A percentile compares a stretch with the other conserved stretches of the same genome.
Conservation (phyloP, 2,113 vertebrate genomes). For the Otolemur garnettii region DNA sequence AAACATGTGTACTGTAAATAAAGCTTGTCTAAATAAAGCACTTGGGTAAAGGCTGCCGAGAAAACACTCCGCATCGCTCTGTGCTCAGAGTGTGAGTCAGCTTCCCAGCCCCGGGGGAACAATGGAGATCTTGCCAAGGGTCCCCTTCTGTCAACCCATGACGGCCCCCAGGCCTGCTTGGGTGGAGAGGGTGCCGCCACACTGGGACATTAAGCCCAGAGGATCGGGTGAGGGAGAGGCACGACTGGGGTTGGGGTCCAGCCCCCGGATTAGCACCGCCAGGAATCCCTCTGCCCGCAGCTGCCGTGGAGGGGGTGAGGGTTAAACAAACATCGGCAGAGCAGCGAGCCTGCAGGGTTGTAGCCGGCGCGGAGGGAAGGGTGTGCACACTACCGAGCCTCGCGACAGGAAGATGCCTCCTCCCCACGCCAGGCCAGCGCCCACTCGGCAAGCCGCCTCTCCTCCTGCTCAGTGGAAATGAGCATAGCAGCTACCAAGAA, state of each 20-base stretch:
- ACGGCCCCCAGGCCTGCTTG: not conserved
- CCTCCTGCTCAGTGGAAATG: constrained; percentile 34
- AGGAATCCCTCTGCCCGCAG: constrained; percentile 65
- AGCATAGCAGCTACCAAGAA: constrained; percentile 3
- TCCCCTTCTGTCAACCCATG: constrained; percentile 49
- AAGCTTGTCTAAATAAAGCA: constrained; percentile 84
- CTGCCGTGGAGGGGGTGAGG: constrained; percentile 65
- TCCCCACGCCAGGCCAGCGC: not conserved
- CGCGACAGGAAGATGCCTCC: not conserved
- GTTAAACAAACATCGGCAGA: constrained; percentile 86
- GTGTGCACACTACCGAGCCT: not conserved
- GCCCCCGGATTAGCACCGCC: constrained; percentile 47
- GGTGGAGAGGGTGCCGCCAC: not conserved
- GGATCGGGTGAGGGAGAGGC: not conserved
- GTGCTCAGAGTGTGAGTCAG: constrained; percentile 79
- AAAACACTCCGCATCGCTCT: constrained; percentile 75
- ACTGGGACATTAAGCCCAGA: not conserved
- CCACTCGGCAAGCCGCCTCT: constrained; percentile 26
- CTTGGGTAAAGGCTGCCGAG: constrained; percentile 80
- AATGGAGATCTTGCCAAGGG: constrained; percentile 76
- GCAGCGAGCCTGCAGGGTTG: constrained; percentile 74
- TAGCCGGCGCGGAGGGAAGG: not conserved
- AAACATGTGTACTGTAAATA: constrained; percentile 86
- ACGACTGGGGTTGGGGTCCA: constrained; percentile 32
- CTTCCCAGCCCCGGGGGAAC: constrained; percentile 78